Evolutionary conservation across 2,113 vertebrate genomes (phyloP), one percentile per base, ranked within the genome.

Genomic region (Nothobranchius kuhntae): DNA sequence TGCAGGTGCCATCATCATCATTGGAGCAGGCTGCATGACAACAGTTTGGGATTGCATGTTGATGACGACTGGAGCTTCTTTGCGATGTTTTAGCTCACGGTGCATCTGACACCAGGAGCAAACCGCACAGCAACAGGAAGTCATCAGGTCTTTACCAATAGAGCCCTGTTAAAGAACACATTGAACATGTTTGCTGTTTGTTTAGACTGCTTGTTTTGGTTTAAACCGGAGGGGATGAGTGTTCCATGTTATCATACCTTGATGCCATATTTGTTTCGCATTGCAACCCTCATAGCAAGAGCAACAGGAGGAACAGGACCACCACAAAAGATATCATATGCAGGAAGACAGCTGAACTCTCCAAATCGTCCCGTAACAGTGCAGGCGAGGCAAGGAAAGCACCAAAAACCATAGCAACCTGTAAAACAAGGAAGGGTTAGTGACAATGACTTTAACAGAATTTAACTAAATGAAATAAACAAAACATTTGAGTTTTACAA

Each of bases 361-460:
- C 83, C 83, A 21, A 78, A 66, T 1, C 1, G 51, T 5, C 48
- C 47, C n/a, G 86, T 35, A 14, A 84, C 71, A 0, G 51, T 61
- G 50, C 79, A 80, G 70, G 88, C 81, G 0, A 81, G 48, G 64
- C 83, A 87, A 0, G 77, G 77, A 21, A 70, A 65, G 50, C 84
- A 88, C 55, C 60, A 87, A 70, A 70, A 88, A 9, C 82, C 86
- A 67, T 80, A 86, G 64, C 82, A 89, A 1, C 83, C 83, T 89
- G 61, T 24, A 68, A 68, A 52, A 68, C 3, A 66, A 3, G 24
- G 0, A 30, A 30, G 38, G 52, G 0, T 24, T 8, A 45, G 2
- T 30, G 30, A 30, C 0, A 13, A 10, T 40, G 15, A 21, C 11
- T 4, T 13, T 30, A 3, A 30, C 30, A 30, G 2, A 30, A 3